Conservation (phyloP, 2,113 vertebrate genomes). For the Ageneiosus marmoratus region DNA sequence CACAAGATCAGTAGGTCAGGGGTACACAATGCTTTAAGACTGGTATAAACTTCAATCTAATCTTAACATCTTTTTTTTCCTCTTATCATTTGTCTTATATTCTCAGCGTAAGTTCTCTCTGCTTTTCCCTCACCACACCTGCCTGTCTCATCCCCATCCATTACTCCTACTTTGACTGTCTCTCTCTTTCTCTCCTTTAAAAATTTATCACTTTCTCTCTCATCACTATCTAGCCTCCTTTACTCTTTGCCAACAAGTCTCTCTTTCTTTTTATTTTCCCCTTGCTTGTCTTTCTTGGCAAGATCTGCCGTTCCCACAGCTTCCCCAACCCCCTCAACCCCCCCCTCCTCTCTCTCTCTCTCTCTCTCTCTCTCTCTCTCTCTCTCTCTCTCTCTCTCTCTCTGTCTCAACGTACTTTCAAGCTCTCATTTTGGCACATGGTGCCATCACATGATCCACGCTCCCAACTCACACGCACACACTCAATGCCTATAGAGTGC, state of each 20-base stretch:
- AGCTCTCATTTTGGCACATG: constrained; percentile 57
- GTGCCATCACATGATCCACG: constrained; percentile 68
- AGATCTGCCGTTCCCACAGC: constrained; percentile 66
- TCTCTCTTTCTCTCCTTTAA: constrained; percentile 27
- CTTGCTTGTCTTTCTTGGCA: constrained; percentile 65
- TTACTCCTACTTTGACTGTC: constrained; percentile 6
- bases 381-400: constrained; percentile 34
- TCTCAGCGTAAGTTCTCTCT: neutral
- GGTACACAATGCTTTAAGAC: neutral
- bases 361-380: constrained; percentile 29
- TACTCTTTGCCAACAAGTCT: constrained; percentile 66
- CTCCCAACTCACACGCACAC: constrained; percentile 50
- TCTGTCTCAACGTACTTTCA: constrained; percentile 37
- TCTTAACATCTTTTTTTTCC: neutral
- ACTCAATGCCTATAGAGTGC: neutral
- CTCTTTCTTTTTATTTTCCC: constrained; percentile 69
- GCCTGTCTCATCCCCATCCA: constrained; percentile 6
- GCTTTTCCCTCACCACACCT: constrained; percentile 30
- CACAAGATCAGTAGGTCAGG: neutral
- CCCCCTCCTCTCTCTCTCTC: constrained; percentile 17
- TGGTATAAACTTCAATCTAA: neutral
- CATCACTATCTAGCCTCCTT: constrained; percentile 28
- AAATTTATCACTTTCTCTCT: constrained; percentile 20
- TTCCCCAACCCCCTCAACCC: constrained; percentile 51
- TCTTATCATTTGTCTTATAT: neutral